Evolutionary conservation across 2,797 vertebrate genomes (phyloP).

Genomic region (Danio choprae): DNA sequence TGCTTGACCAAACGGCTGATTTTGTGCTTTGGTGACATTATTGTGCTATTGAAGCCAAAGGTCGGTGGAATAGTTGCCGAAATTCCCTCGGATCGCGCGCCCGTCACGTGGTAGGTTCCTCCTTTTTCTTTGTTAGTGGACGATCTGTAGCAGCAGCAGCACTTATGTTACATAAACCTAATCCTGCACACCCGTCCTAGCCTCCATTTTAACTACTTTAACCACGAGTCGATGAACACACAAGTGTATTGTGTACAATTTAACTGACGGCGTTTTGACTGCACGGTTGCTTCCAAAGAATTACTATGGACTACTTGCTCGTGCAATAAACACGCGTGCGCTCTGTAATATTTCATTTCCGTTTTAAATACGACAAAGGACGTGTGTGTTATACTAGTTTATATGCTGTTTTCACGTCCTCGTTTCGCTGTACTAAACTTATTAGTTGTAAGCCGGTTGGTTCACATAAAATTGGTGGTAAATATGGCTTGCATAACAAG

Average conservation of each 20-base stretch:
- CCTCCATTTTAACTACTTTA: background rate
- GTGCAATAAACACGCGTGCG: background rate
- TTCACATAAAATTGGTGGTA: background rate
- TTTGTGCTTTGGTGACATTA: constrained; percentile 59
- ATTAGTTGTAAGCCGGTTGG: background rate
- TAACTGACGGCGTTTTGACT: background rate
- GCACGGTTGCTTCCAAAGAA: background rate
- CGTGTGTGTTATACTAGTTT: background rate
- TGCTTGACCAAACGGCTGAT: constrained; percentile 64
- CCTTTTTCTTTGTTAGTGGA: constrained; percentile 86
- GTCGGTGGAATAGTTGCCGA: constrained; percentile 88
- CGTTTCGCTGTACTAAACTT: background rate
- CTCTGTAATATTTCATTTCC: background rate
- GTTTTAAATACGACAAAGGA: no score
- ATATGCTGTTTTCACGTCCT: background rate
- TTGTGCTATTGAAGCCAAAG: constrained; percentile 75
- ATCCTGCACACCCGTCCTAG: background rate
- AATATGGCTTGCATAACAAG: background rate
- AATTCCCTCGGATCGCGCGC: constrained; percentile 92
- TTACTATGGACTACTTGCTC: background rate
- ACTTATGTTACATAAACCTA: constrained; percentile 45
- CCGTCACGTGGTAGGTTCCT: constrained; percentile 98
- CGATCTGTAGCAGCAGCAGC: constrained; percentile 28
- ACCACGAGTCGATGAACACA: background rate
- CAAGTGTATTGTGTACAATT: background rate